These are phyloP conservation scores for Leptinotarsa defecta DNA, from an alignment of 1,140 invertebrate species.

Conservation along the genomic window DNA sequence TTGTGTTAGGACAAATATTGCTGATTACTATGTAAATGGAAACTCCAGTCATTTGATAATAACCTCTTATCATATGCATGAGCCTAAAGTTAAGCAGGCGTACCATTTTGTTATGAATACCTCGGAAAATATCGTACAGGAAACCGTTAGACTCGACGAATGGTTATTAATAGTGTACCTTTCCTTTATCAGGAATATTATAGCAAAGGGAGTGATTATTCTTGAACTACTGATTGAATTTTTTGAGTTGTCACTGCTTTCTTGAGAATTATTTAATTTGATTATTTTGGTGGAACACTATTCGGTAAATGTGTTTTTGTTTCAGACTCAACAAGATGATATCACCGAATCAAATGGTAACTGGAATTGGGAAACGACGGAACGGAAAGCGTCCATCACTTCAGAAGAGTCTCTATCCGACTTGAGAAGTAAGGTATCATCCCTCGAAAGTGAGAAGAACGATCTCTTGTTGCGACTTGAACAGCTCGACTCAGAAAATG, in stretches of 20 bases:
- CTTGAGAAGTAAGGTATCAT: constrained; percentile 33
- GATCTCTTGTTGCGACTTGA: constrained; percentile 49
- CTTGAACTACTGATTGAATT: background rate
- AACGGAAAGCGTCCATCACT: background rate
- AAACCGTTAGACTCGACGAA: constrained; percentile 5
- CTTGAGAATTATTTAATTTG: no score
- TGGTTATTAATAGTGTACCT: background rate
- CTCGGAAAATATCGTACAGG: constrained; percentile 1
- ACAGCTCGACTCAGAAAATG: constrained; percentile 51
- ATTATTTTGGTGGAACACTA: no score
- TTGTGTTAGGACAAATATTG: background rate
- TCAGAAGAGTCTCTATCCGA: constrained; percentile 25
- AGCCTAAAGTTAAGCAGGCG: constrained; percentile 20
- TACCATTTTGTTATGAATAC: constrained; percentile 13
- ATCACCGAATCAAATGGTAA: constrained; percentile 8
- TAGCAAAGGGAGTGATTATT: background rate
- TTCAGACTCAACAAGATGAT: constrained; percentile 10
- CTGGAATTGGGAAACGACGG: constrained; percentile 31
- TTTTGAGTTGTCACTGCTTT: no score
- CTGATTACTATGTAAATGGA: constrained; percentile 26
- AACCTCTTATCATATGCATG: constrained; percentile 23
- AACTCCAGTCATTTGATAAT: constrained; percentile 23
- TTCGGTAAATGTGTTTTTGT: background rate
- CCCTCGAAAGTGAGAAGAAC: constrained; percentile 51
- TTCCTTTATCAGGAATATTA: constrained; percentile 6